A percentile compares a stretch with the other conserved stretches of the same genome.
phyloP scores from a whole-genome alignment of 2,113 vertebrate genomes.

The Psittacula cyanocephala region DNA sequence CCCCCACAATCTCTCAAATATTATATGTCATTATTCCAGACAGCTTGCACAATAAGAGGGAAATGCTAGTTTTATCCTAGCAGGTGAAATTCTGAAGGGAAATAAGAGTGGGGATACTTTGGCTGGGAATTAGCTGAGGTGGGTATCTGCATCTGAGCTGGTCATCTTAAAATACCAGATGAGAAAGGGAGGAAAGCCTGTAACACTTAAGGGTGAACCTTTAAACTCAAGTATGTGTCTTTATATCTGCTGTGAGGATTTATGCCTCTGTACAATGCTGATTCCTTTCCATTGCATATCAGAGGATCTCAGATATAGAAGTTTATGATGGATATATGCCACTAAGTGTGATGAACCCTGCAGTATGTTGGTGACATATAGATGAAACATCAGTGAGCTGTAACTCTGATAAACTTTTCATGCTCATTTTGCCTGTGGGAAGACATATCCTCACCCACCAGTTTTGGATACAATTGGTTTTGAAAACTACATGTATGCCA shows the following conservation, averaged over 20 bases:
- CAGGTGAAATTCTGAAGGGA: neutral
- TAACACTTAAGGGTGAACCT: neutral
- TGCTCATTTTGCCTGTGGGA: neutral
- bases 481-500: neutral
- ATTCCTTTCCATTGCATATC: neutral
- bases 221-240: neutral
- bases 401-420: neutral
- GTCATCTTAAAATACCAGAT: neutral
- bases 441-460: neutral
- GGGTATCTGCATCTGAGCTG: neutral
- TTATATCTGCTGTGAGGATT: neutral
- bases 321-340: neutral
- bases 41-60: neutral
- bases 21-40: neutral
- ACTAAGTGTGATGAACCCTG: neutral
- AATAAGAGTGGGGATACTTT: neutral
- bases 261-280: rapidly evolving
- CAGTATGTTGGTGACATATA: neutral
- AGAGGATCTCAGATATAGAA: neutral
- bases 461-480: neutral
- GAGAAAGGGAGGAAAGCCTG: neutral
- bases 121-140: neutral
- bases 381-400: neutral
- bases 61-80: neutral
- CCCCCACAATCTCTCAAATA: neutral